Percentiles rank a stretch among this genome's conserved stretches.
phyloP scores from a whole-genome alignment of 2,797 vertebrate species.

The Columba guinea region DNA sequence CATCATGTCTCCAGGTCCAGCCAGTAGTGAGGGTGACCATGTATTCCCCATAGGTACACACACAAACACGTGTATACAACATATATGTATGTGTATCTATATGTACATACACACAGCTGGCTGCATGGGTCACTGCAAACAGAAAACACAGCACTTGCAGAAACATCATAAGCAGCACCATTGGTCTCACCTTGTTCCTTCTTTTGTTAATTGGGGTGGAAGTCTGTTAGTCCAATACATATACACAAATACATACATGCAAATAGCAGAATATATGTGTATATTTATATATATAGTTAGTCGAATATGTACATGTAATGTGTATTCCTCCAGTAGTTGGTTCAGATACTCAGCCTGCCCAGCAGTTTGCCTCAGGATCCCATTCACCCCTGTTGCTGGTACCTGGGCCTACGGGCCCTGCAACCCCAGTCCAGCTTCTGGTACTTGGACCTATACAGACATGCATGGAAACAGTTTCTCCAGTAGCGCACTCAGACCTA shows the following conservation, averaged over 20 bases:
- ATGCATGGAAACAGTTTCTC: neutral
- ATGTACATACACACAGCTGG: accelerated
- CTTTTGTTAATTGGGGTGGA: neutral
- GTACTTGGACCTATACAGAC: too few relatives aligned
- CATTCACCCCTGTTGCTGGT: neutral
- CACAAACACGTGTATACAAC: accelerated
- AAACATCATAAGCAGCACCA: neutral
- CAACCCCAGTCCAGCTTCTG: neutral
- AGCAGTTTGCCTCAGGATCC: neutral
- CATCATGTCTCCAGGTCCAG: neutral
- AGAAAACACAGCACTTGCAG: neutral
- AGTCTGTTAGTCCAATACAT: neutral
- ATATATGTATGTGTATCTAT: too few relatives aligned
- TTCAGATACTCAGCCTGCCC: neutral
- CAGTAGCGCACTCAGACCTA: neutral
- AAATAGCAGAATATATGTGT: neutral
- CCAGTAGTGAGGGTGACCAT: neutral
- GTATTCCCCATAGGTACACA: neutral
- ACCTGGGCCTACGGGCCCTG: neutral
- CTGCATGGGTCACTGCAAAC: neutral
- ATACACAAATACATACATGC: neutral
- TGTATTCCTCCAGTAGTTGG: neutral
- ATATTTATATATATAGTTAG: neutral
- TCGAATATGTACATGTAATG: neutral
- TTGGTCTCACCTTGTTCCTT: neutral